Base-by-base conservation (phyloP, 1,140 invertebrate species). In the Bombus cullumanus region DNA sequence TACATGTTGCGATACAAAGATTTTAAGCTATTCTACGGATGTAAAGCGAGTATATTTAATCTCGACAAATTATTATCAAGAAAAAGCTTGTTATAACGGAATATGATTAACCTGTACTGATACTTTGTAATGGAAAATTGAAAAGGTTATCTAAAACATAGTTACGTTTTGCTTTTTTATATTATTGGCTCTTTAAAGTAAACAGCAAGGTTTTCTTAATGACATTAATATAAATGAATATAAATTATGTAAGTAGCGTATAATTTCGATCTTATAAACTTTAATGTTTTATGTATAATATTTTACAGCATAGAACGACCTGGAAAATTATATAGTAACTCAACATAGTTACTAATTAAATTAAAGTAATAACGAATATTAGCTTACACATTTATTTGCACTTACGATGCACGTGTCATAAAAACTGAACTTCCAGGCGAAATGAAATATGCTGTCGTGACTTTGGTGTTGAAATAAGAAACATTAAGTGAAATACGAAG, bases 391-490 rank as follows among this genome's bases (percentile, higher is more conserved):
- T 76, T 76, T 76, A 34, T 57, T 28, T 47, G 31, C 2, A 37
- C 47, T 25, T 25, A 22, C 10, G 34, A 76, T 57, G 74, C n/a
- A 37, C 47, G 34, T 57, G 47, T 76, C 47, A 39, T 76, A 57
- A 57, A 76, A 76, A 76, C 34, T 25, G 31, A 47, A 34, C n/a
- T 53, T 34, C 31, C 43, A 75, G 31, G 47, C 25, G 74, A 76
- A 76, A 76, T 57, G 74, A 76, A 43, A 76, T 47, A 76, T 41
- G 34, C 22, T 76, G 47, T 25, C 31, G 74, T 76, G 47, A 76
- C 47, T 76, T 76, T n/a, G 53, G 73, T 57, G 73, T 75, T 53
- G 43, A 75, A 75, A 75, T 53, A 57, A 47, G 73, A 34, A 57
- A 47, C 73, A 75, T 53, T 41, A 25, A 53, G 31, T 53, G 73